phyloP scores from a whole-genome alignment of 2,888 invertebrate genomes.

The Agriopis leucophaearia region DNA sequence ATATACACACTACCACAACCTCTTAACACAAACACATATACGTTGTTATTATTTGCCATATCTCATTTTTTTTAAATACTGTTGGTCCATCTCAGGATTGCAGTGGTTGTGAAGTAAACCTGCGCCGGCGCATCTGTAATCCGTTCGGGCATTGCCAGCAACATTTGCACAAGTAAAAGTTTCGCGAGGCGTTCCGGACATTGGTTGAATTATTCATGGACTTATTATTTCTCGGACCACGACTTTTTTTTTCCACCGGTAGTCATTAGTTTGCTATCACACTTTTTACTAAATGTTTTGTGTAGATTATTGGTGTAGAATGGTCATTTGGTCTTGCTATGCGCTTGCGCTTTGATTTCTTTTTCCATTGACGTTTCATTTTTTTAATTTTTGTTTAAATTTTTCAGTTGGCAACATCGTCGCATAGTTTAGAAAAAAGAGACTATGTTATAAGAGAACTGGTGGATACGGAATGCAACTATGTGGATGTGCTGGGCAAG shows the following conservation, averaged over 20 bases:
- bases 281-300: slow-evolving; percentile 46
- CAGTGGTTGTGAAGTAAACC: neutral
- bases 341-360: slow-evolving; percentile 41
- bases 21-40: too few species aligned
- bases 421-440: slow-evolving; percentile 92
- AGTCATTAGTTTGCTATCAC: slow-evolving; percentile 47
- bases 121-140: slow-evolving; percentile 11
- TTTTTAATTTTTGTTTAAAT: slow-evolving; percentile 28
- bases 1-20: too few species aligned
- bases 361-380: slow-evolving; percentile 25
- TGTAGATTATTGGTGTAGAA: slow-evolving; percentile 51
- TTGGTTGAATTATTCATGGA: slow-evolving; percentile 73
- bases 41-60: too few species aligned
- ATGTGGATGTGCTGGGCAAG: slow-evolving; percentile 96
- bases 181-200: slow-evolving; percentile 60
- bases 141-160: slow-evolving; percentile 12
- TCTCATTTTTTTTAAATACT: too few species aligned
- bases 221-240: slow-evolving; percentile 70
- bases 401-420: slow-evolving; percentile 80
- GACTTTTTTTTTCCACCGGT: slow-evolving; percentile 57
- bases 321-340: slow-evolving; percentile 50
- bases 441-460: slow-evolving; percentile 97
- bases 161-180: slow-evolving; percentile 66
- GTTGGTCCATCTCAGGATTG: neutral
- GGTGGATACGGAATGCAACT: slow-evolving; percentile 98